Evolutionary conservation across 2,113 vertebrate species (phyloP), one percentile per base, ranked within the genome.

Genomic region (Planiliza haematocheilus): DNA sequence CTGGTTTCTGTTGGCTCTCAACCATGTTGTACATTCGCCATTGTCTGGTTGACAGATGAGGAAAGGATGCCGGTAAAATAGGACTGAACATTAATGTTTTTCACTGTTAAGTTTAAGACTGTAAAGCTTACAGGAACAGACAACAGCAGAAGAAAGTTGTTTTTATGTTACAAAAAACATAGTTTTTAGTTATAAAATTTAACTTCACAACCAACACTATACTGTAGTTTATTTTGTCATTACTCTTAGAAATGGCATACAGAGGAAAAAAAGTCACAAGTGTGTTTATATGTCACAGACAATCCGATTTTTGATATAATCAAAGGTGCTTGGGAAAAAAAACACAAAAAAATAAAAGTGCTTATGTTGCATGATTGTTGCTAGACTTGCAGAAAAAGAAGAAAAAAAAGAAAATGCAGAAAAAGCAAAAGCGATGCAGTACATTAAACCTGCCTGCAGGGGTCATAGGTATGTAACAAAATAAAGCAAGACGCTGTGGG

Each of bases 1-100:
- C 56, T 52, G 59, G 79, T 91, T 89, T 92, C 85, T 87, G 87
- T 76, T 89, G 86, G 80, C 72, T 6, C 20, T 3, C 24, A 56
- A 37, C 65, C 82, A 37, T 8, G 4, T 2, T 7, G 16, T 18
- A 39, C 46, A 37, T n/a, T 63, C 41, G 37, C 8, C 20, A 18
- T 34, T 73, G 50, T 74, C 50, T 82, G 36, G 3, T 3, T 62
- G 39, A 3, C 12, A 51, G 9, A 70, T 43, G 14, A 59, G 5
- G 48, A 53, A 61, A 18, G 8, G 21, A 17, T 43, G 2, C 10
- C 49, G 43, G 62, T 42, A 36, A 65, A 51, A 69, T 10, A 41
- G 1, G 4, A 42, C 16, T 0, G 1, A 6, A 1, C n/a, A 48
- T 36, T 20, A 16, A 37, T 55, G 9, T 57, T 17, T 41, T 16